Percentiles rank a stretch among this genome's conserved stretches.
Conservation (phyloP, 1,140 invertebrate genomes). For the Tribolium madens region DNA sequence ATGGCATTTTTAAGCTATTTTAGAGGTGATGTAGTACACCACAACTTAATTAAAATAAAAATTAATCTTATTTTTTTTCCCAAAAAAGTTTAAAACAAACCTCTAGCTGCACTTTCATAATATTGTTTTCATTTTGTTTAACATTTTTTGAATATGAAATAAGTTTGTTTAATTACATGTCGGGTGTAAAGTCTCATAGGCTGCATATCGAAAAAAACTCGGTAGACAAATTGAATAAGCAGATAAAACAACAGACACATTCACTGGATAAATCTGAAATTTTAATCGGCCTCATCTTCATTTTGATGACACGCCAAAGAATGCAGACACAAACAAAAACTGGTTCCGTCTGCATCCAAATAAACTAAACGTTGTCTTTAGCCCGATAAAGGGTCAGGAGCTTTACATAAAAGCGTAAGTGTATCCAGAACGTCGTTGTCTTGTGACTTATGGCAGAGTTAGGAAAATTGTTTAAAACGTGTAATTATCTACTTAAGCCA, state of each 20-base stretch:
- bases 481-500: conserved; percentile 16
- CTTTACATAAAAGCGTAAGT: conserved; percentile 19
- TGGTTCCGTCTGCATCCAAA: conserved; percentile 42
- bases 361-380: conserved; percentile 34
- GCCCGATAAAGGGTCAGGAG: conserved; percentile 11
- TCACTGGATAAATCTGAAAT: conserved; percentile 43
- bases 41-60: too few species aligned
- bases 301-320: conserved; percentile 44
- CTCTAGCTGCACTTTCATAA: too few species aligned
- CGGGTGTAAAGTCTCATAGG: not conserved
- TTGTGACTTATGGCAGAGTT: conserved; percentile 10
- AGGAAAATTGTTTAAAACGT: not conserved
- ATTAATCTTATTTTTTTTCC: too few species aligned
- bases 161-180: too few species aligned
- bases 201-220: not conserved
- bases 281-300: conserved; percentile 45
- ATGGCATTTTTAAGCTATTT: too few species aligned
- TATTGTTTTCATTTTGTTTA: too few species aligned
- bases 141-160: too few species aligned
- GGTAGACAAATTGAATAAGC: conserved; percentile 24
- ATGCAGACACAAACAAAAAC: conserved; percentile 46
- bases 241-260: conserved; percentile 35
- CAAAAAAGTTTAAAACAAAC: too few species aligned
- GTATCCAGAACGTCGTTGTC: not conserved
- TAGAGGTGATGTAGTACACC: too few species aligned